Evolutionary conservation across 2,888 invertebrate species (phyloP).

Genomic region (Dioctria rufipes): DNA sequence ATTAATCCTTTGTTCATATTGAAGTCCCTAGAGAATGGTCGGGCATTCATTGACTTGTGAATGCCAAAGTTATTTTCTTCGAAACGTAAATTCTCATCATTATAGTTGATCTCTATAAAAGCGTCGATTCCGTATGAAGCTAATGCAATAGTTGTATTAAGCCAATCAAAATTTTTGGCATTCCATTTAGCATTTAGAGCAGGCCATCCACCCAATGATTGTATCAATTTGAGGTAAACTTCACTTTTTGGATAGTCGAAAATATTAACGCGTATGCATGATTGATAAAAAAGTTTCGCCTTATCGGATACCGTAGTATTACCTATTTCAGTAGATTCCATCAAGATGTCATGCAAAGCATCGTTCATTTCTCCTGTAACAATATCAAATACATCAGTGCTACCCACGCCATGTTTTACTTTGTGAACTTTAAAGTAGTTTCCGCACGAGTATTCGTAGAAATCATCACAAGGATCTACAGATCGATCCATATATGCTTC

Average conservation of each 20-base stretch:
- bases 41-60: not conserved
- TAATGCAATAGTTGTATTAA: not conserved
- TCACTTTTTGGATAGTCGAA: conserved; percentile 29
- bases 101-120: not conserved
- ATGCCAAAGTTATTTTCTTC: conserved; percentile 9
- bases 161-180: conserved; percentile 59
- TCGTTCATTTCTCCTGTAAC: conserved; percentile 3
- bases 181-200: conserved; percentile 50
- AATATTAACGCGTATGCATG: conserved; percentile 38
- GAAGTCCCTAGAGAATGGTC: conserved; percentile 4
- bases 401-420: not conserved
- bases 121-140: conserved; percentile 81
- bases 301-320: conserved; percentile 74
- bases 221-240: conserved; percentile 19
- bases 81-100: not conserved
- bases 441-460: conserved; percentile 89
- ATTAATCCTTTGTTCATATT: conserved; percentile 6
- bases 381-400: conserved; percentile 2
- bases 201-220: conserved; percentile 38
- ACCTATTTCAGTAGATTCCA: conserved; percentile 10
- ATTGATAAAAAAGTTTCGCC: conserved; percentile 29
- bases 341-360: conserved; percentile 38
- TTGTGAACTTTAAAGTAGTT: conserved; percentile 72
- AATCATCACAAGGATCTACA: conserved; percentile 85
- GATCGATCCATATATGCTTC: conserved; percentile 81